A percentile compares a stretch with the other conserved stretches of the same genome.
phyloP scores from a whole-genome alignment of 2,113 vertebrate species.

The Nicator chloris region DNA sequence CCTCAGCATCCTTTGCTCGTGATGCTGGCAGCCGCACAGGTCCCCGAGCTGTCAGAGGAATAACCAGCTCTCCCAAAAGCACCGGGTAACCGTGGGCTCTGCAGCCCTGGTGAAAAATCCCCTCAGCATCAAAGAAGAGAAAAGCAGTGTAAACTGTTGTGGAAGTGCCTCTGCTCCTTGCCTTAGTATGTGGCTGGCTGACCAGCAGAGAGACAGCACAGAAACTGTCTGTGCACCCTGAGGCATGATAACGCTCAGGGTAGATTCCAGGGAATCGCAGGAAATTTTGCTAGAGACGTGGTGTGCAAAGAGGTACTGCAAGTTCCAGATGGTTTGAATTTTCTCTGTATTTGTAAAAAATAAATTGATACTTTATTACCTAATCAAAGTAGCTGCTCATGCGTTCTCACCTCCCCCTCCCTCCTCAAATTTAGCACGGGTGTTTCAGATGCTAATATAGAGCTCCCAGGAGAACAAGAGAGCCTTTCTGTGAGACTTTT shows the following conservation, averaged over 20 bases:
- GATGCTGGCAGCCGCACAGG: accelerated
- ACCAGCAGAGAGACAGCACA: not conserved
- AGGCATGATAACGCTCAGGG: not conserved
- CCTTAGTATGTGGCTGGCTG: not conserved
- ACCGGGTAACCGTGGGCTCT: not conserved
- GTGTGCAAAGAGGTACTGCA: slow-evolving; percentile 31
- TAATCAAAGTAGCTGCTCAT: slow-evolving; percentile 66
- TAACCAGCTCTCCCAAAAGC: not conserved
- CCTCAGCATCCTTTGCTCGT: not conserved
- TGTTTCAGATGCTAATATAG: slow-evolving; percentile 55
- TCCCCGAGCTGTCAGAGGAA: not conserved
- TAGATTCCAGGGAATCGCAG: not conserved
- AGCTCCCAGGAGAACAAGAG: slow-evolving; percentile 47
- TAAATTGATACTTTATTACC: slow-evolving; percentile 68
- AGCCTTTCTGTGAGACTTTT: slow-evolving; percentile 34
- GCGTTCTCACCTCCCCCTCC: not conserved
- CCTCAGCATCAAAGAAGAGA: not conserved
- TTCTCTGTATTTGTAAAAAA: slow-evolving; percentile 61
- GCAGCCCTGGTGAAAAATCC: not conserved
- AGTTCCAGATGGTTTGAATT: slow-evolving; percentile 61
- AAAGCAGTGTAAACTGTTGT: not conserved
- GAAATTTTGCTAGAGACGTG: slow-evolving; percentile 27
- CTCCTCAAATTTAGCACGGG: slow-evolving; percentile 34
- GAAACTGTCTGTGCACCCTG: not conserved
- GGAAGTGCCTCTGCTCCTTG: not conserved